Evolutionary conservation across 2,113 vertebrate species (phyloP).

Genomic region (Tenrec ecaudatus): DNA sequence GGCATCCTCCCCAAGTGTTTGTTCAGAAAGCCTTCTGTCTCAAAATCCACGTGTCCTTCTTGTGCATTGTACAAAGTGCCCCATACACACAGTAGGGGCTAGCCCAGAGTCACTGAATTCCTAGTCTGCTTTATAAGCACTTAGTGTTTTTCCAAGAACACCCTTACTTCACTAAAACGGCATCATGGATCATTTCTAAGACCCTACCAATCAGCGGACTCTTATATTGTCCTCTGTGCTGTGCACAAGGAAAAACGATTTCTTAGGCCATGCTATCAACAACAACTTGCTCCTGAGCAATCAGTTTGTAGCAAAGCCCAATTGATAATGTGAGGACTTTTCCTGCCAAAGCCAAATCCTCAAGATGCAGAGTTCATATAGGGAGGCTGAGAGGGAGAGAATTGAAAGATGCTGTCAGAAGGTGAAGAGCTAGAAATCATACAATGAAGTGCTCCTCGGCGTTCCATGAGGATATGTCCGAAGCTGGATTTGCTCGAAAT

Average conservation of each 20-base stretch:
- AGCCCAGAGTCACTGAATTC: constrained; percentile 64
- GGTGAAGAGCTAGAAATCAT: neutral
- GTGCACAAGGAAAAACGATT: constrained; percentile 75
- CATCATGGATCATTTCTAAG: constrained; percentile 80
- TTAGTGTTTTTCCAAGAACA: constrained; percentile 73
- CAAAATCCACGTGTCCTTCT: constrained; percentile 17
- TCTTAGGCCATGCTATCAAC: constrained; percentile 70
- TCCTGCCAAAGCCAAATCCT: constrained; percentile 60
- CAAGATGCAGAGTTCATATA: accelerated
- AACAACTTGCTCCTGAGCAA: constrained; percentile 73
- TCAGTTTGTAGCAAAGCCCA: constrained; percentile 68
- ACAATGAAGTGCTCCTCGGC: neutral
- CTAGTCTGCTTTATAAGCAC: constrained; percentile 66
- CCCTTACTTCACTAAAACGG: constrained; percentile 74
- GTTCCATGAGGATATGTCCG: constrained; percentile 38
- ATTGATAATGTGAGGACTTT: neutral
- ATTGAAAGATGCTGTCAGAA: neutral
- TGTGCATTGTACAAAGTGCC: accelerated
- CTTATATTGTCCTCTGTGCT: constrained; percentile 80
- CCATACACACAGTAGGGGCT: neutral
- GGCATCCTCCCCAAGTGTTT: neutral
- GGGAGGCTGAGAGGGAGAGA: constrained; percentile 13
- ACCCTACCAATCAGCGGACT: constrained; percentile 74
- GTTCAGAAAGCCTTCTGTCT: neutral
- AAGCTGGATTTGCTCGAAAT: constrained; percentile 66